Percentiles rank a stretch among this genome's conserved stretches.
phyloP scores from a whole-genome alignment of 2,113 vertebrate genomes.

The Rhabdomys dilectus region DNA sequence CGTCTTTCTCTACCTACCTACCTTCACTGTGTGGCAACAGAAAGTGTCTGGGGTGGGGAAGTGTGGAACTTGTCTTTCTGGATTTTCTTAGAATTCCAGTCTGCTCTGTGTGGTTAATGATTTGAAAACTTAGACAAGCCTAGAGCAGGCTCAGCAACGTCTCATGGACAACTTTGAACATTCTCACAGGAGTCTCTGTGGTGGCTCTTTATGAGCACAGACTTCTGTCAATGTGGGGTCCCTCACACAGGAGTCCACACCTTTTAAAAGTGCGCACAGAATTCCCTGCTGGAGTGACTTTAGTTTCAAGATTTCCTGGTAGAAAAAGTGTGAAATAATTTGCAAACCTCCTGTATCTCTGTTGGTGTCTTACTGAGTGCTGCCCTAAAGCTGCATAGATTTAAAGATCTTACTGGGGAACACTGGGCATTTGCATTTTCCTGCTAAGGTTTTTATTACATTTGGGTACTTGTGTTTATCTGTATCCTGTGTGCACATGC shows the following conservation, averaged over 20 bases:
- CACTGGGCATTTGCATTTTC: background rate
- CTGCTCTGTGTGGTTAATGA: background rate
- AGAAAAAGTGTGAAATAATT: background rate
- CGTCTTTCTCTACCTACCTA: slow-evolving; percentile 85
- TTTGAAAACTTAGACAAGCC: background rate
- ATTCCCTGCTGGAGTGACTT: background rate
- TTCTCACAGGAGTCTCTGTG: background rate
- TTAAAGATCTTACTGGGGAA: background rate
- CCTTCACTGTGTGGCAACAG: slow-evolving; percentile 69
- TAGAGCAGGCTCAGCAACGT: background rate
- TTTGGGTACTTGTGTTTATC: background rate
- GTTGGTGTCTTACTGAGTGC: accelerated
- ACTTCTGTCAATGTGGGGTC: background rate
- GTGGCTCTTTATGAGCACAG: background rate
- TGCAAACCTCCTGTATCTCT: background rate
- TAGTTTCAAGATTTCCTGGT: background rate
- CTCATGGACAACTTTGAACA: slow-evolving; percentile 73
- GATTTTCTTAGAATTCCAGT: background rate
- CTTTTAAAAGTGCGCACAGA: background rate
- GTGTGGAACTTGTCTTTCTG: slow-evolving; percentile 55
- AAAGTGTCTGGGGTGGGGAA: slow-evolving; percentile 66
- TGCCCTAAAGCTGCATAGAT: background rate
- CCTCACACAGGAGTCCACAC: background rate
- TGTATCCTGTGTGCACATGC: background rate
- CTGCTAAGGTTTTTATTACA: background rate